Percentiles rank a stretch among this genome's conserved stretches.
Conservation (phyloP, 2,797 vertebrate genomes). For the Helicolenus hilgendorfi region DNA sequence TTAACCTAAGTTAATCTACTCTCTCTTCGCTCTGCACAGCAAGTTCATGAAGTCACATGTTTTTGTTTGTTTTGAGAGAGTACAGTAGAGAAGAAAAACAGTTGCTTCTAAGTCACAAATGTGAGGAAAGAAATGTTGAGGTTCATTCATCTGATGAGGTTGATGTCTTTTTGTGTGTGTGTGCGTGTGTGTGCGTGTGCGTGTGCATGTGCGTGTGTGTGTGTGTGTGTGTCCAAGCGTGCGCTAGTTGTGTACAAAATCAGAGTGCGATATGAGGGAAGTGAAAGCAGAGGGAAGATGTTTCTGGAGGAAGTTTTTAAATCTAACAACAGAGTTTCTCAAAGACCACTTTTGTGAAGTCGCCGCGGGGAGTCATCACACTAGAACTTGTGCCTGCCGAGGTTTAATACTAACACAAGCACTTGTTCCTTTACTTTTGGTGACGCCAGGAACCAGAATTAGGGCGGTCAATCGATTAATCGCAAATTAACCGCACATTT, state of each 20-base stretch:
- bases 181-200: neutral
- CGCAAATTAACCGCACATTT: too few relatives aligned
- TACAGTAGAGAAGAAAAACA: neutral
- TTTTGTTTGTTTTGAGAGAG: neutral
- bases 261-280: neutral
- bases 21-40: neutral
- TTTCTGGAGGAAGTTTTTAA: neutral
- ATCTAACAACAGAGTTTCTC: neutral
- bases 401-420: neutral
- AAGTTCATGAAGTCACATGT: neutral
- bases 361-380: neutral
- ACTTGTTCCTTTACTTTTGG: neutral
- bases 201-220: neutral
- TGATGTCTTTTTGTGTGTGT: neutral
- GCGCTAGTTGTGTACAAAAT: neutral
- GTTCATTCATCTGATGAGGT: constrained; percentile 2
- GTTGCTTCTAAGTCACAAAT: neutral
- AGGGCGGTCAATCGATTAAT: too few relatives aligned
- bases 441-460: neutral
- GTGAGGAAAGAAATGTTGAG: neutral
- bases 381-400: neutral
- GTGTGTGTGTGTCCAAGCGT: neutral
- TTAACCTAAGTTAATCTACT: neutral
- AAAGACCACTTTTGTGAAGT: rapidly evolving
- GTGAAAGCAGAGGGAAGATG: neutral